Evolutionary conservation across 2,113 vertebrate species (phyloP), one percentile per base, ranked within the genome.

Genomic region (Struthidea cinerea): DNA sequence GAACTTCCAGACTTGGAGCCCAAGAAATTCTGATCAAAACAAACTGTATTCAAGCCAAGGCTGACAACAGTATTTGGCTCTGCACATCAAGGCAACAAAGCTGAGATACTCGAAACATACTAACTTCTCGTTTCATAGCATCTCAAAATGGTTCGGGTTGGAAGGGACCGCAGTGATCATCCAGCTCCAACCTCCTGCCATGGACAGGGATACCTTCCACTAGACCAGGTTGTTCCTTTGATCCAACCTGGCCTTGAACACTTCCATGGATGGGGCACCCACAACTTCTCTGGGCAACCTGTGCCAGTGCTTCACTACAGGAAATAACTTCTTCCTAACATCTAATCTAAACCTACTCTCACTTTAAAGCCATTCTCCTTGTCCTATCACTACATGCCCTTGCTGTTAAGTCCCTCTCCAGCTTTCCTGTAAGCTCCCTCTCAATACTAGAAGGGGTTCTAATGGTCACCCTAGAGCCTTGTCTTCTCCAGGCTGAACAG

Each of bases 81-180:
- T n/a, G 33, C 33, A 79, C 1, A 2, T 26, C 47, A 71, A 68
- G 44, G 64, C 53, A 84, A 67, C 35, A 79, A 49, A 75, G 30
- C 4, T 1, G 9, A 42, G 10, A 13, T 3, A 57, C 7, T 67
- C 24, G 41, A 46, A 85, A 63, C 0, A 0, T 13, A 65, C 3
- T 13, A 68, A 55, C 18, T 59, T 59, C 15, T 59, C 41, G 6
- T 53, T 85, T 84, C 49, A 37, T 0, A 50, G 35, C 49, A 50
- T 13, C 22, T 63, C 7, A 44, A 16, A 84, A 44, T 12, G 32
- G 30, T 55, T 56, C 37, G 63, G 41, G 35, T 16, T 42, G 24
- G 41, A 63, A 52, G 10, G 37, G 30, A 53, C 11, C 1, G 3
- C 39, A 68, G 9, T 3, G n/a, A 76, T 23, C 41, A 41, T 22